Evolutionary conservation across 2,797 vertebrate genomes (phyloP).

Genomic region (Tolypeutes matacus): DNA sequence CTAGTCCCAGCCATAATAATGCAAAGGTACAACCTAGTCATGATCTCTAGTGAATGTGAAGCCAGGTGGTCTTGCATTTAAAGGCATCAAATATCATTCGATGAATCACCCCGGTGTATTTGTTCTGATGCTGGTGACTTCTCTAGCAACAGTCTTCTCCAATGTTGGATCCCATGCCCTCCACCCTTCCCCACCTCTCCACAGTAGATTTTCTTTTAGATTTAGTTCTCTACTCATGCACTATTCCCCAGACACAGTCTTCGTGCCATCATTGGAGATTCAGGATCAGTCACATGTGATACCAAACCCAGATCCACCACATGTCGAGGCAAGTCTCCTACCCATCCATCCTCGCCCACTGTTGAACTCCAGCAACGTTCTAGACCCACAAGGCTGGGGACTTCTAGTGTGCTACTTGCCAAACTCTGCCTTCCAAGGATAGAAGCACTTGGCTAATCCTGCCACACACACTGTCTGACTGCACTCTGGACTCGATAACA

Average conservation of each 20-base stretch:
- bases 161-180: neutral
- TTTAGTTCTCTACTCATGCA: neutral
- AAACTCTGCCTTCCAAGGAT: neutral
- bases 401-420: neutral
- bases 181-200: neutral
- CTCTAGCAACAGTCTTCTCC: too few relatives aligned
- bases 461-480: neutral
- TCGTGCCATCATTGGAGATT: neutral
- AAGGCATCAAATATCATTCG: neutral
- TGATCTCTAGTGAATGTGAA: neutral
- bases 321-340: neutral
- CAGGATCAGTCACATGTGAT: neutral
- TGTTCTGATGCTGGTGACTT: neutral
- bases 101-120: neutral
- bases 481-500: too few relatives aligned
- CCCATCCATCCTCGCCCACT: neutral
- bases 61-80: neutral
- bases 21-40: neutral
- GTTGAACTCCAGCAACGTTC: neutral
- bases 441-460: neutral
- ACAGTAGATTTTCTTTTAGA: accelerated
- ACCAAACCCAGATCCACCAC: neutral
- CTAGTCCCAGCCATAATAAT: neutral
- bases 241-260: too few relatives aligned
- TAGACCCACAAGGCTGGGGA: neutral